Conservation (phyloP, 2,888 invertebrate species). For the Noctuana brunneofusca region DNA sequence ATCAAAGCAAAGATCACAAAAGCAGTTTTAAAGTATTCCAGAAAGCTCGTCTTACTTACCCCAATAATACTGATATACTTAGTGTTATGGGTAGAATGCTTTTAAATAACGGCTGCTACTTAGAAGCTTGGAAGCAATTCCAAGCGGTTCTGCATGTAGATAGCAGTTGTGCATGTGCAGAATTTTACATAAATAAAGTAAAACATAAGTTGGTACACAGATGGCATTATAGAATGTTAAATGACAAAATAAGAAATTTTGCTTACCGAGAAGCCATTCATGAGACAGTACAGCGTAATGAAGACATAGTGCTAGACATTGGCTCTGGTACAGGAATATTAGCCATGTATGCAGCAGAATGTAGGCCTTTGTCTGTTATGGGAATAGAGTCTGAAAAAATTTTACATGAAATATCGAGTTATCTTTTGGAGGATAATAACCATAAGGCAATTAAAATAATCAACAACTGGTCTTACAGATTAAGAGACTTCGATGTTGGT, state of each 20-base stretch:
- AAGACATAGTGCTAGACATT: constrained; percentile 86
- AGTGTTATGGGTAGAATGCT: constrained; percentile 69
- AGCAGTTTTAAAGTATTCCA: constrained; percentile 5
- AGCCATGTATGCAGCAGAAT: constrained; percentile 85
- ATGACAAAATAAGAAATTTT: constrained; percentile 87
- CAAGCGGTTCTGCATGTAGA: constrained; percentile 76
- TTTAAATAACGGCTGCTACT: constrained; percentile 79
- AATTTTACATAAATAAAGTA: constrained; percentile 86
- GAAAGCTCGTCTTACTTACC: constrained; percentile 49
- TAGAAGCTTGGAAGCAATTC: constrained; percentile 83
- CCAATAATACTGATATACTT: constrained; percentile 55
- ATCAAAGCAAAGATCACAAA: constrained; percentile 6
- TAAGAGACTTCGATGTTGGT: constrained; percentile 78
- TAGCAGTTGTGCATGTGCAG: constrained; percentile 80
- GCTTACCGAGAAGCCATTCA: constrained; percentile 85
- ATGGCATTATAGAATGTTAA: constrained; percentile 93
- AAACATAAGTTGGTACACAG: constrained; percentile 87
- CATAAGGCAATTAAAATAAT: constrained; percentile 73
- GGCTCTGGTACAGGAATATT: constrained; percentile 91
- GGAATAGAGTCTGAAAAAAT: constrained; percentile 87
- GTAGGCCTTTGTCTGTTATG: constrained; percentile 79
- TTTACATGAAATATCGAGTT: constrained; percentile 84
- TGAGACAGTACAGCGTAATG: constrained; percentile 69
- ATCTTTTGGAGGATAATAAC: constrained; percentile 66
- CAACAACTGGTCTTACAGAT: constrained; percentile 81